Conservation (phyloP, 2,113 vertebrate species). For the Melanostigma gelatinosum region DNA sequence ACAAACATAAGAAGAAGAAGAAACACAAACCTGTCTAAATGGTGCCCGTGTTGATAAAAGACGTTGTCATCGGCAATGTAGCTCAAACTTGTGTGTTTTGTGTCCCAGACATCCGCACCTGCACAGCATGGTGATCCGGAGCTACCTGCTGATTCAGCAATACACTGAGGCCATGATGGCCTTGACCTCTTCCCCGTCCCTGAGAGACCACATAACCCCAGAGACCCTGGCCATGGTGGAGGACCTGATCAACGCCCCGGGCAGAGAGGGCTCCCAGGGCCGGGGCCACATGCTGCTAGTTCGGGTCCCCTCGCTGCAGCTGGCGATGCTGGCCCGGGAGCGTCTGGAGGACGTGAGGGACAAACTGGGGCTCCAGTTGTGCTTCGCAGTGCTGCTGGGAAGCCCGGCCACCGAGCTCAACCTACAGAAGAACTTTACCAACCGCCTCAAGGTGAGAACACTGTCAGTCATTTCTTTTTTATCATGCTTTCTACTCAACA, state of each 20-base stretch:
- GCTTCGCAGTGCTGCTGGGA: slow-evolving; percentile 95
- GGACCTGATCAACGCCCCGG: slow-evolving; percentile 90
- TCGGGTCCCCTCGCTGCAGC: slow-evolving; percentile 94
- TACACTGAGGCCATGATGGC: slow-evolving; percentile 98
- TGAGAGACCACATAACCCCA: slow-evolving; percentile 94
- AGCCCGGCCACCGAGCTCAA: slow-evolving; percentile 90
- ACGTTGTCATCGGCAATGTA: background rate
- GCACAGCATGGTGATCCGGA: slow-evolving; percentile 98
- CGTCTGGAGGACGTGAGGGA: slow-evolving; percentile 93
- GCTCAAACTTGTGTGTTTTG: background rate
- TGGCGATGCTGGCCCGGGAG: slow-evolving; percentile 95
- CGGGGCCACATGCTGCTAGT: slow-evolving; percentile 96
- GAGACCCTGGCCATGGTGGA: slow-evolving; percentile 97
- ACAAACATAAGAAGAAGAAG: too few species aligned
- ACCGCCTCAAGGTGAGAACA: slow-evolving; percentile 88
- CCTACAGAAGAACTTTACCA: slow-evolving; percentile 87
- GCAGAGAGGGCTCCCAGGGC: slow-evolving; percentile 86
- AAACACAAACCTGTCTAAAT: background rate
- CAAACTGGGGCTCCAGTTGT: slow-evolving; percentile 92
- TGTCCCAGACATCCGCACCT: slow-evolving; percentile 90
- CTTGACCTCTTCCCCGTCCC: slow-evolving; percentile 89
- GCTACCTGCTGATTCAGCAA: slow-evolving; percentile 98
- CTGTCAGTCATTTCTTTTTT: background rate
- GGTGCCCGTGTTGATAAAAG: background rate
- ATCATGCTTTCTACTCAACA: background rate